A percentile compares a stretch with the other conserved stretches of the same genome.
These are phyloP conservation scores for Plectrocnemia conspersa DNA, from an alignment of 1,140 invertebrate genomes.

Conservation along the genomic window DNA sequence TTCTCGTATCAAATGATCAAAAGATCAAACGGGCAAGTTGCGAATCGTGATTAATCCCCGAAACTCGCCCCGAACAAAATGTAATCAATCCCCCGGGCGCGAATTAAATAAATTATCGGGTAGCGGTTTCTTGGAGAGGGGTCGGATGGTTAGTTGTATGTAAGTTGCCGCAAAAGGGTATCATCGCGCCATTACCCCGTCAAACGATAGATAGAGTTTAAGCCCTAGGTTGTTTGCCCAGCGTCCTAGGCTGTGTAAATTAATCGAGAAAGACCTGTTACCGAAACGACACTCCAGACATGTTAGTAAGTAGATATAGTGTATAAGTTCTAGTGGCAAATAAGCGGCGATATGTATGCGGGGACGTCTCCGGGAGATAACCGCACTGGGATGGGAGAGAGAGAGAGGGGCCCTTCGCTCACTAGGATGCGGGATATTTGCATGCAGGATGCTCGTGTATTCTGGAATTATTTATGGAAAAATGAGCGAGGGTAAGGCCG, in stretches of 20 bases:
- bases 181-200: conserved; percentile 22
- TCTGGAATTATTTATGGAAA: not conserved
- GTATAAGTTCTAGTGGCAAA: conserved; percentile 14
- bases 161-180: conserved; percentile 12
- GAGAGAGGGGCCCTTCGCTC: no score
- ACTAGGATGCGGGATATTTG: conserved; percentile 8
- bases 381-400: no score
- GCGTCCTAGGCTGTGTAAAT: conserved; percentile 4
- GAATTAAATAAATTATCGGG: conserved; percentile 20
- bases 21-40: no score
- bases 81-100: conserved; percentile 21
- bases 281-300: no score
- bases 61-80: conserved; percentile 12
- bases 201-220: not conserved
- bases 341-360: conserved; percentile 4
- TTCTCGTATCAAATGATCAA: no score
- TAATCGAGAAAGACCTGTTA: conserved; percentile 12
- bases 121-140: not conserved
- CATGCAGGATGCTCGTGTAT: not conserved
- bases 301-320: not conserved
- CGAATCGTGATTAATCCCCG: conserved; percentile 22
- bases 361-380: not conserved
- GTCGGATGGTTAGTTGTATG: no score
- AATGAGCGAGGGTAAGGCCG: not conserved
- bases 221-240: not conserved